Evolutionary conservation across 2,888 invertebrate genomes (phyloP).

Genomic region (Coelinius sp.): DNA sequence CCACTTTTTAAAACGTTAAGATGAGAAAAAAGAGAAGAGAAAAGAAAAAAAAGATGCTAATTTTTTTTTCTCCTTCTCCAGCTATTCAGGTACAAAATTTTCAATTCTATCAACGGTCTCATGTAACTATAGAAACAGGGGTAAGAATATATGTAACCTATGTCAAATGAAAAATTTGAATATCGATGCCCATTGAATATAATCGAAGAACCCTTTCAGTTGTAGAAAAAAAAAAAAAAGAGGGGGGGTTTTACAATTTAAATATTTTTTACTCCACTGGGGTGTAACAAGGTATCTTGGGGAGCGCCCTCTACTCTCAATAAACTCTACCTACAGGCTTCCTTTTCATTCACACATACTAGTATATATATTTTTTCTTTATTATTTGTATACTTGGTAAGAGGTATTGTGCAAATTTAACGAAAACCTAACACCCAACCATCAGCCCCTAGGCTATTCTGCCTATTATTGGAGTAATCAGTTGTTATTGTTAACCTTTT

Average conservation of each 20-base stretch:
- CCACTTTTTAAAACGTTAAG: slow-evolving; percentile 42
- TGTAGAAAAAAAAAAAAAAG: slow-evolving; percentile 53
- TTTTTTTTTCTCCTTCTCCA: slow-evolving; percentile 30
- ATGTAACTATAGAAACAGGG: slow-evolving; percentile 38
- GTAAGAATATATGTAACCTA: slow-evolving; percentile 53
- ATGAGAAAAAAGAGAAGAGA: slow-evolving; percentile 41
- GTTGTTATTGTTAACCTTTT: slow-evolving; percentile 63
- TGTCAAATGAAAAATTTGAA: slow-evolving; percentile 70
- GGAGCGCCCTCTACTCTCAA: slow-evolving; percentile 40
- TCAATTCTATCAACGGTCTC: slow-evolving; percentile 13
- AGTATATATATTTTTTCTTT: slow-evolving; percentile 44
- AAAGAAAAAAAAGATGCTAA: slow-evolving; percentile 51
- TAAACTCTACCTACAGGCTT: slow-evolving; percentile 12
- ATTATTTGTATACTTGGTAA: slow-evolving; percentile 60
- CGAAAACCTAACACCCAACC: slow-evolving; percentile 68
- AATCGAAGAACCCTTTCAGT: slow-evolving; percentile 67
- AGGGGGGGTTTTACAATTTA: slow-evolving; percentile 68
- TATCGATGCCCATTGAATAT: slow-evolving; percentile 71
- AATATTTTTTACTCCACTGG: slow-evolving; percentile 66
- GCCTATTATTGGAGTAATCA: slow-evolving; percentile 70
- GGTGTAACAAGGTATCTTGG: slow-evolving; percentile 69
- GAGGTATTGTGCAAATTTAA: slow-evolving; percentile 61
- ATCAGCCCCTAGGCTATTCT: slow-evolving; percentile 66
- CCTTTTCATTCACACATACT: slow-evolving; percentile 16
- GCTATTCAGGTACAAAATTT: neutral